phyloP scores from a whole-genome alignment of 2,797 vertebrate species.

The Lacerta agilis region DNA sequence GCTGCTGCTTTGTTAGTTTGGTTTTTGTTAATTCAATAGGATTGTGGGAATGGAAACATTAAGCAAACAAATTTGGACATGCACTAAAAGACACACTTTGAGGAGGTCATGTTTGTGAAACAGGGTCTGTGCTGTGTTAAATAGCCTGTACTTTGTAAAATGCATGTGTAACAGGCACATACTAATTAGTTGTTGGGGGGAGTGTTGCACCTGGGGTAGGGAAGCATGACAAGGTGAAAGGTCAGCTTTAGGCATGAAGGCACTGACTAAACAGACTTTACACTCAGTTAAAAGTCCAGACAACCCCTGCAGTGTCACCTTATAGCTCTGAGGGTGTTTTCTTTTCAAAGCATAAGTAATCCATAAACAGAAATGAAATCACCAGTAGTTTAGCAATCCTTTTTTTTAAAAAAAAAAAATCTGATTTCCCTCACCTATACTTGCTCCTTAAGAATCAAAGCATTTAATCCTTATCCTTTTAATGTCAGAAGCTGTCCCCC shows the following conservation, averaged over 20 bases:
- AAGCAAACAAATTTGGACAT: slow-evolving; percentile 12
- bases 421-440: slow-evolving; percentile 55
- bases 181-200: slow-evolving; percentile 54
- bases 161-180: slow-evolving; percentile 66
- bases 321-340: slow-evolving; percentile 82
- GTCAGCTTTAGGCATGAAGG: slow-evolving; percentile 82
- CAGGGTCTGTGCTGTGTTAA: slow-evolving; percentile 1
- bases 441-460: slow-evolving; percentile 79
- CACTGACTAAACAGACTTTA: slow-evolving; percentile 84
- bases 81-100: background rate
- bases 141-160: slow-evolving; percentile 28
- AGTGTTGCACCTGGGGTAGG: slow-evolving; percentile 89
- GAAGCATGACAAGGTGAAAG: slow-evolving; percentile 84
- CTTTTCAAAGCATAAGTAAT: slow-evolving; percentile 82
- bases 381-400: slow-evolving; percentile 84
- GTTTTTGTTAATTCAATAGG: background rate
- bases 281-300: slow-evolving; percentile 84
- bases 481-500: background rate
- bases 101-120: background rate
- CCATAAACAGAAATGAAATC: slow-evolving; percentile 87
- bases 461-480: slow-evolving; percentile 73
- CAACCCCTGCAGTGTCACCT: slow-evolving; percentile 83
- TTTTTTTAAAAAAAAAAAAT: background rate
- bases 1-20: background rate
- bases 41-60: background rate